Evolutionary conservation across 2,797 vertebrate species (phyloP), one percentile per base, ranked within the genome.

Genomic region (Echeneis naucrates): DNA sequence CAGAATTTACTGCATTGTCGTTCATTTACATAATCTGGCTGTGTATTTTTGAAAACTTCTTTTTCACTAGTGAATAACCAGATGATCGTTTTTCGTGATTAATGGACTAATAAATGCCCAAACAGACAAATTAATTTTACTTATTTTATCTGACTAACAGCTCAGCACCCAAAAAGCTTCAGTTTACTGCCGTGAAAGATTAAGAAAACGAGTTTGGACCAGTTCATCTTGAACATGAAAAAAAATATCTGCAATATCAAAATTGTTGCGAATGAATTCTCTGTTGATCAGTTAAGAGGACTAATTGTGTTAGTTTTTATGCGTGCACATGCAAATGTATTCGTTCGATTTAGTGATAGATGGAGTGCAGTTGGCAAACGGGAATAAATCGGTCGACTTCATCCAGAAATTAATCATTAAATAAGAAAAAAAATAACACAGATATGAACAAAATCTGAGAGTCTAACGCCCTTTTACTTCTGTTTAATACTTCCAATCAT

Each of bases 371-470:
- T n/a, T 7, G 42, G 19, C n/a, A 44, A 37, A 50, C 60, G 30
- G 17, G n/a, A 44, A 24, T 16, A 23, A 7, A 57, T 30, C 8
- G 57, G 3, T 38, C 5, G 11, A 26, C 26, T 26, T 23, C 5
- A 17, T 32, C 64, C 4, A 55, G 40, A 44, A 12, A 67, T 47
- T 17, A 56, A 42, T 35, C 3, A 14, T n/a, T 55, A 21, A 3
- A 52, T 57, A 32, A n/a, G 27, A 45, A 52, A 37, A 6, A 60
- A 73, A 58, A n/a, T n/a, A 73, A 58, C 10, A n/a, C 17, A 0
- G 14, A 35, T 12, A n/a, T 53, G 9, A 52, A 47, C 24, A 48
- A 33, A 24, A 69, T 21, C n/a, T 47, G 53, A 33, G 23, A 45
- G n/a, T 32, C 12, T 5, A 23, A 45, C 17, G 8, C 42, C 40